Evolutionary conservation across 2,888 invertebrate genomes (phyloP).

Genomic region (Lucinisca nassula): DNA sequence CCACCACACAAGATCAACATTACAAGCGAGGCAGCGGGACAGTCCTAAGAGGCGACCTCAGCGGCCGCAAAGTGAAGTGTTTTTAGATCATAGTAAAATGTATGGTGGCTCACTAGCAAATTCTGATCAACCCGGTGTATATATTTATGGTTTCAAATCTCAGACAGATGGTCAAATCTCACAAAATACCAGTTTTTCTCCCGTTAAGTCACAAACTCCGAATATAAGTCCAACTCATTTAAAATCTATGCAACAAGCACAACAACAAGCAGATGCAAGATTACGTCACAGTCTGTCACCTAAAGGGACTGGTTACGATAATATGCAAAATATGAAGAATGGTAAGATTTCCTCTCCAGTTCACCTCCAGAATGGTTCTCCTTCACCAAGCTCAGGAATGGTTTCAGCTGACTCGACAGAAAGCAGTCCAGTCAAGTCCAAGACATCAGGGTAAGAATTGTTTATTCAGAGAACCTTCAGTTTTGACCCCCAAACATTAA

Average conservation of each 20-base stretch:
- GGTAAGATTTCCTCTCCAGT: slow-evolving; percentile 56
- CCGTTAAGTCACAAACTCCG: not conserved
- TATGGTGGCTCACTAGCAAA: slow-evolving; percentile 29
- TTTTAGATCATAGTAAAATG: slow-evolving; percentile 65
- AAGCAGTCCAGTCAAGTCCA: slow-evolving; percentile 36
- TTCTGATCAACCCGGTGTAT: slow-evolving; percentile 71
- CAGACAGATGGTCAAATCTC: slow-evolving; percentile 59
- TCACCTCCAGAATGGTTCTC: slow-evolving; percentile 65
- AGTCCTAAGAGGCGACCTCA: slow-evolving; percentile 71
- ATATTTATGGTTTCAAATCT: slow-evolving; percentile 74
- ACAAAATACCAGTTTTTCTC: slow-evolving; percentile 12
- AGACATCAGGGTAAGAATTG: slow-evolving; percentile 42
- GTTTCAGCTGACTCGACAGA: slow-evolving; percentile 17
- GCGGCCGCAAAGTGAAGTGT: slow-evolving; percentile 75
- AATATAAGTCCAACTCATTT: slow-evolving; percentile 7
- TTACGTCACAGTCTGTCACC: slow-evolving; percentile 30
- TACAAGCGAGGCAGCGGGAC: slow-evolving; percentile 63
- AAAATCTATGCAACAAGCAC: slow-evolving; percentile 52
- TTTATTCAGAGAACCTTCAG: too few species aligned
- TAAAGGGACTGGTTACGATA: slow-evolving; percentile 61
- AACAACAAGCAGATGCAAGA: not conserved
- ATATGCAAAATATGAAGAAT: slow-evolving; percentile 61
- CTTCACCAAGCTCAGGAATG: slow-evolving; percentile 7
- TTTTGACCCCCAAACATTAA: too few species aligned
- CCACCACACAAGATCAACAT: slow-evolving; percentile 62